A percentile compares a stretch with the other conserved stretches of the same genome.
These are phyloP conservation scores for Vannuccia rotundouncinata DNA, from an alignment of 2,888 invertebrate species.

Conservation along the genomic window DNA sequence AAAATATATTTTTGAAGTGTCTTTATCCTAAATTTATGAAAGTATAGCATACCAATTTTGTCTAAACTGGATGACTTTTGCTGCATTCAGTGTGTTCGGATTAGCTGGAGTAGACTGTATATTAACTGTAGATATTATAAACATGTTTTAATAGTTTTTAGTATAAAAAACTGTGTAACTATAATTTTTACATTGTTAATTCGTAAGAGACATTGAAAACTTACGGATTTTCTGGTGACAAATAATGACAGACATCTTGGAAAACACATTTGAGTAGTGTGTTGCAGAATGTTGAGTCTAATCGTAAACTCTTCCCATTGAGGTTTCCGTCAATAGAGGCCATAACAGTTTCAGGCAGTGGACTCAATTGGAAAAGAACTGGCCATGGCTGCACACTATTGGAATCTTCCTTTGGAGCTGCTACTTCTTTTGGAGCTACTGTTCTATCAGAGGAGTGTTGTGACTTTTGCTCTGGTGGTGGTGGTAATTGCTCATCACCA, in stretches of 20 bases:
- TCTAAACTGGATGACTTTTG: not conserved
- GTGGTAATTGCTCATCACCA: conserved; percentile 6
- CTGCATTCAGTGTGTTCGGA: not conserved
- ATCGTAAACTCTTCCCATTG: conserved; percentile 1
- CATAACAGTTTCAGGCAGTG: not conserved
- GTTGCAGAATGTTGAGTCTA: not conserved
- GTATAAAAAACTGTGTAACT: not conserved
- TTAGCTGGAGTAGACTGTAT: not conserved
- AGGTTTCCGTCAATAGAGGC: not conserved
- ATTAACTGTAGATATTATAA: not conserved
- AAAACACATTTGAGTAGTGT: not conserved
- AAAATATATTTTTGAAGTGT: not conserved
- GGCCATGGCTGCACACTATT: not conserved
- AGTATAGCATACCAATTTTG: not conserved
- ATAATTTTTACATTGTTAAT: not conserved
- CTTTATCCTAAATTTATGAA: not conserved
- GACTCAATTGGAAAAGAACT: not conserved
- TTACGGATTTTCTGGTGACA: conserved; percentile 1
- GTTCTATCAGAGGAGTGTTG: not conserved
- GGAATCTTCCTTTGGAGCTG: not conserved
- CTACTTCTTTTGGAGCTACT: not conserved
- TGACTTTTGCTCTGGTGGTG: not conserved
- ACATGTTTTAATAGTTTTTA: not conserved
- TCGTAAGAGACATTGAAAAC: not conserved
- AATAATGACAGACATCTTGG: conserved; percentile 3